Evolutionary conservation across 1,140 invertebrate species (phyloP).

Genomic region (Vanessa atalanta): DNA sequence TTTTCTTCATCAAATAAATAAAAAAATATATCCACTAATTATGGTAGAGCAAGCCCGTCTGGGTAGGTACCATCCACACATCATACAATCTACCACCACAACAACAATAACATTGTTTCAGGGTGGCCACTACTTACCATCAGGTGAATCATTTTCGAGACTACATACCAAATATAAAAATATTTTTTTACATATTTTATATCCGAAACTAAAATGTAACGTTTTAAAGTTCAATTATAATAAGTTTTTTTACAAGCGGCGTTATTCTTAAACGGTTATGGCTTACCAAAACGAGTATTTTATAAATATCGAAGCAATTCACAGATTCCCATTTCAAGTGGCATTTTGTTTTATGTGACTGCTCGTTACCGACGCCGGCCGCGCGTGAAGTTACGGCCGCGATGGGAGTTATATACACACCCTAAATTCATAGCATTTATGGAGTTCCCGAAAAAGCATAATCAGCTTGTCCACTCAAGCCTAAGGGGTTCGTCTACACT

Average conservation of each 20-base stretch:
- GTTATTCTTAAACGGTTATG: slow-evolving; percentile 30
- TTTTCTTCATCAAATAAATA: too few species aligned
- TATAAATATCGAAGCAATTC: slow-evolving; percentile 49
- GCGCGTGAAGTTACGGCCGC: slow-evolving; percentile 77
- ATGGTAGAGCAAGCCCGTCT: too few species aligned
- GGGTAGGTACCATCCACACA: too few species aligned
- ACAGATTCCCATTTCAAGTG: slow-evolving; percentile 64
- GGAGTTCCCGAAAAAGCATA: slow-evolving; percentile 32
- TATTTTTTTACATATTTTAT: background rate
- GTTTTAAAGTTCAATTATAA: background rate
- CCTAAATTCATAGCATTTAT: slow-evolving; percentile 41
- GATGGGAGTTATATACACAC: slow-evolving; percentile 50
- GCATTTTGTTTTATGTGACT: slow-evolving; percentile 78
- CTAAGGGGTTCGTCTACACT: slow-evolving; percentile 8
- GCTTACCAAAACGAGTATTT: slow-evolving; percentile 36
- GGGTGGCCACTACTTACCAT: too few species aligned
- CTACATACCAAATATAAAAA: too few species aligned
- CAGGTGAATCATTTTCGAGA: too few species aligned
- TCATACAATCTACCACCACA: too few species aligned
- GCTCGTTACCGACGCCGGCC: slow-evolving; percentile 75
- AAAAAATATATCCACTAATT: background rate
- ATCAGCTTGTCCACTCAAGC: slow-evolving; percentile 27
- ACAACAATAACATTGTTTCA: too few species aligned
- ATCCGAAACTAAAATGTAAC: background rate
- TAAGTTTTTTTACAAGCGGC: background rate